Evolutionary conservation across 2,113 vertebrate species (phyloP), one percentile per base, ranked within the genome.

Genomic region (Orycteropus afer): DNA sequence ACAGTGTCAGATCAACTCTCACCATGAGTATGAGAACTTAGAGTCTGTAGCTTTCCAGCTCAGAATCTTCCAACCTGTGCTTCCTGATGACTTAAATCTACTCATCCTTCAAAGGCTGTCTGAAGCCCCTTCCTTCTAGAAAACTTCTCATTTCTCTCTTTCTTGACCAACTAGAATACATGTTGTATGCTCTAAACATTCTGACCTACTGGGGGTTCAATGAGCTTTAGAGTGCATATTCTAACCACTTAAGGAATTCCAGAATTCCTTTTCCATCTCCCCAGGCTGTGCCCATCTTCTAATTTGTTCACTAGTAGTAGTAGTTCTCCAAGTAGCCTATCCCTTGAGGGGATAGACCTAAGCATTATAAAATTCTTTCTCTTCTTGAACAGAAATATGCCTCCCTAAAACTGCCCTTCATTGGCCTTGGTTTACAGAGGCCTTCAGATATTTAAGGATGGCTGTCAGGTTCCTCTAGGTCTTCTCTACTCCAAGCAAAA

Each of bases 271-370:
- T 37, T 45, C 25, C 9, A 37, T 5, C 57, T 12, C 25, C 63
- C 5, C 27, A 3, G 0, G 1, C 6, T 9, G 17, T 32, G 10
- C 9, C 42, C 4, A 0, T 12, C 11, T 2, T 81, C 86, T 55
- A 32, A 47, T 40, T 51, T 45, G 5, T 32, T 37, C 17, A 7
- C 18, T 18, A 0, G 59, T 61, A 37, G n/a, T 11, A 40, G 18
- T 22, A 71, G 17, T 23, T 57, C 13, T 74, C 14, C 10, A 53
- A 63, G 37, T 13, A 53, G 25, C 34, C 80, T 4, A 3, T 73
- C 81, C n/a, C 86, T 76, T 51, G 29, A 34, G 23, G 32, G 78
- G 23, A 37, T 2, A 47, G 40, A 37, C 0, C 29, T 57, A 37
- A 77, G 37, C 37, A 67, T 20, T 47, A 3, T 15, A 67, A 77